Conservation (phyloP, 2,888 invertebrate genomes). For the Drosophila recens region DNA sequence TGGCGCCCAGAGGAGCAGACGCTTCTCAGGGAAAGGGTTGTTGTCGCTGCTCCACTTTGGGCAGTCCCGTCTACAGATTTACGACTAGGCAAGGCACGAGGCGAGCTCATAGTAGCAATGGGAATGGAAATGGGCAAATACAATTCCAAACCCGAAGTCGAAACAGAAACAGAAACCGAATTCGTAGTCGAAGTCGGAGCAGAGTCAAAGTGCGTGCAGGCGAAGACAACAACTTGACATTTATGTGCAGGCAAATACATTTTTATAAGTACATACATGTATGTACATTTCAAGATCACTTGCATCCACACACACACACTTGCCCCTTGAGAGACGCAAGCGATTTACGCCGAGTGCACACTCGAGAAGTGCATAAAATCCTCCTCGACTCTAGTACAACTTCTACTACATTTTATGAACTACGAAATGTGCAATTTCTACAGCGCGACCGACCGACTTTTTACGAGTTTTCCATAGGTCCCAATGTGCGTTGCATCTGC, state of each 20-base stretch:
- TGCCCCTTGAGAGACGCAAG: conserved; percentile 42
- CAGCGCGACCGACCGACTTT: conserved; percentile 47
- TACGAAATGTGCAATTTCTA: conserved; percentile 79
- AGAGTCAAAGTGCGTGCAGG: conserved; percentile 62
- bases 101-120: conserved; percentile 11
- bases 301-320: conserved; percentile 53
- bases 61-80: conserved; percentile 73
- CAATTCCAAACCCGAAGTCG: conserved; percentile 38
- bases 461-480: conserved; percentile 73
- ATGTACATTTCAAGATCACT: conserved; percentile 72
- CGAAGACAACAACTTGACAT: conserved; percentile 79
- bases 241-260: conserved; percentile 72
- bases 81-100: conserved; percentile 48
- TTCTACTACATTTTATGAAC: conserved; percentile 65
- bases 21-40: conserved; percentile 36
- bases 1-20: conserved; percentile 44
- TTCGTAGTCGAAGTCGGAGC: background rate
- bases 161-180: background rate
- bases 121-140: background rate
- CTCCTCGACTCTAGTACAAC: conserved; percentile 27
- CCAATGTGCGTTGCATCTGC: conserved; percentile 76
- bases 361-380: conserved; percentile 40
- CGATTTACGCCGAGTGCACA: conserved; percentile 41
- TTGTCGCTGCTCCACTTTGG: conserved; percentile 40
- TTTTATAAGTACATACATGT: conserved; percentile 51